Conservation (phyloP, 2,888 invertebrate genomes). For the Geophilus truncorum region DNA sequence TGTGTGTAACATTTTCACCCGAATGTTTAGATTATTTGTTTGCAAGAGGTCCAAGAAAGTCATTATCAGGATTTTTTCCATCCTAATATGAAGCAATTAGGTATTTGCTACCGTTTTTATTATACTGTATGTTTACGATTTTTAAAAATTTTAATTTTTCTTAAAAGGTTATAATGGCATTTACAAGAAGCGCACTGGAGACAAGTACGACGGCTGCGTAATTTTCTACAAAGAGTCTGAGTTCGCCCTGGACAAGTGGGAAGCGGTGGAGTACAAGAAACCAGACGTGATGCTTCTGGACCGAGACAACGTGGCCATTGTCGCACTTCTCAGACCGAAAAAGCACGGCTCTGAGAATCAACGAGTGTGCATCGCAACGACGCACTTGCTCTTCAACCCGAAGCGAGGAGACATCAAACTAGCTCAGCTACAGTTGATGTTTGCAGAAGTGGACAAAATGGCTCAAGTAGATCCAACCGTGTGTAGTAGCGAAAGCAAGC, state of each 20-base stretch:
- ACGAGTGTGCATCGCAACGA: constrained; percentile 65
- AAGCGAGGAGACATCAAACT: constrained; percentile 80
- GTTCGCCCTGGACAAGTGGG: constrained; percentile 62
- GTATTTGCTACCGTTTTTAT: constrained; percentile 43
- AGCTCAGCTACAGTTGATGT: constrained; percentile 75
- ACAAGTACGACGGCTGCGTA: constrained; percentile 81
- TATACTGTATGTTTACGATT: neutral
- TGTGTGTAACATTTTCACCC: neutral
- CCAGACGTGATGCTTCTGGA: constrained; percentile 61
- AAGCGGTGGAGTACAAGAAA: constrained; percentile 65
- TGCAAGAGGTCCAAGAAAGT: constrained; percentile 85
- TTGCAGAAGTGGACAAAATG: constrained; percentile 78
- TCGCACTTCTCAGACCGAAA: constrained; percentile 65
- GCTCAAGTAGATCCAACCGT: constrained; percentile 52
- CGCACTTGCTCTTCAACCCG: constrained; percentile 91
- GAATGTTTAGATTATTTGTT: constrained; percentile 64
- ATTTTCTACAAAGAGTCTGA: constrained; percentile 68
- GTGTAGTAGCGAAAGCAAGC: constrained; percentile 49
- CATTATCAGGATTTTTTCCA: constrained; percentile 62
- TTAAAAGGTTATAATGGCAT: constrained; percentile 64
- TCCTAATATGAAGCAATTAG: constrained; percentile 49
- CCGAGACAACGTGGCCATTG: constrained; percentile 80
- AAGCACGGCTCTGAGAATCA: constrained; percentile 38
- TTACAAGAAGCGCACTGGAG: constrained; percentile 77
- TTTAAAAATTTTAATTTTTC: constrained; percentile 28